These are phyloP conservation scores for Stenolophus ochropezus DNA, from an alignment of 2,888 invertebrate genomes.

Conservation along the genomic window DNA sequence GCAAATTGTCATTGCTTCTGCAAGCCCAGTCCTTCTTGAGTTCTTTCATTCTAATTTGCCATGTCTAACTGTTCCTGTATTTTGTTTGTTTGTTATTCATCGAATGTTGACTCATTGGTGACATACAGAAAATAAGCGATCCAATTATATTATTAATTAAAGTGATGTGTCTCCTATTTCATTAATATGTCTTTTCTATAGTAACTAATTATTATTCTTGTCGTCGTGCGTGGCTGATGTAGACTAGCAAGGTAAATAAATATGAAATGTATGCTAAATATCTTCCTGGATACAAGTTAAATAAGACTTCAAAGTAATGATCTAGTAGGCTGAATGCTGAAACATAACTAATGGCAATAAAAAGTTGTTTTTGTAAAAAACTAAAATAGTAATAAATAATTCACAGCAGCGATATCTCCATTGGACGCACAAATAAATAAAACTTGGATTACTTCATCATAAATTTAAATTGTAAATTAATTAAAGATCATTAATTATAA, in stretches of 20 bases:
- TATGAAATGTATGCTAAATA: background rate
- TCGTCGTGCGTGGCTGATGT: background rate
- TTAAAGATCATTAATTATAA: conserved; percentile 53
- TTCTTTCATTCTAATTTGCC: too few relatives aligned
- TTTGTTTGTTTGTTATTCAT: too few relatives aligned
- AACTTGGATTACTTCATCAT: conserved; percentile 55
- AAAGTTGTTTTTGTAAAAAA: conserved; percentile 37
- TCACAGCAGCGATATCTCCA: conserved; percentile 41
- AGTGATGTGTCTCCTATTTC: background rate
- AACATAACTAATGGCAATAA: conserved; percentile 42
- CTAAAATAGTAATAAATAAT: conserved; percentile 50
- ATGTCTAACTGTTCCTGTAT: too few relatives aligned
- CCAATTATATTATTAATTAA: background rate
- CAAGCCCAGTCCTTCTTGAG: too few relatives aligned
- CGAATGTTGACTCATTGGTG: too few relatives aligned
- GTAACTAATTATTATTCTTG: background rate
- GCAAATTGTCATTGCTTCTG: too few relatives aligned
- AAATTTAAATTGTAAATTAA: conserved; percentile 56
- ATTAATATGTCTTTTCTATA: background rate
- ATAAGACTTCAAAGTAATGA: conserved; percentile 48
- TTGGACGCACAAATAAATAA: conserved; percentile 38
- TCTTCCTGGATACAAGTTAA: conserved; percentile 7
- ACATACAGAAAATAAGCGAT: too few relatives aligned
- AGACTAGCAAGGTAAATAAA: background rate
- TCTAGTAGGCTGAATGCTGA: conserved; percentile 40